A percentile compares a stretch with the other conserved stretches of the same genome.
Evolutionary conservation across 1,140 invertebrate genomes (phyloP).

Genomic region (Nomia melanderi): DNA sequence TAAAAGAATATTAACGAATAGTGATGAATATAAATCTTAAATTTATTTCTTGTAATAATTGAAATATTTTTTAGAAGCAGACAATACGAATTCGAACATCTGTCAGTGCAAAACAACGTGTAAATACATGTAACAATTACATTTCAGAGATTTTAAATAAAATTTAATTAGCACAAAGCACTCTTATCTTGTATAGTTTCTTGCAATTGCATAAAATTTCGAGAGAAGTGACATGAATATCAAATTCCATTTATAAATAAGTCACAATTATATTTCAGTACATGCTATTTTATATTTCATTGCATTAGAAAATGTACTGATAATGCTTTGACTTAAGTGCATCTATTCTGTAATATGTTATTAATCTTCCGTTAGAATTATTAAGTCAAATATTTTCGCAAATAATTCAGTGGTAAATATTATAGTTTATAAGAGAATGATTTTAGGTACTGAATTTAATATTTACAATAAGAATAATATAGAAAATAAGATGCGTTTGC

Average conservation of each 20-base stretch:
- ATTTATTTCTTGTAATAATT: slow-evolving; percentile 3
- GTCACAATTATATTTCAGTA: background rate
- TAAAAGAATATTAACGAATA: background rate
- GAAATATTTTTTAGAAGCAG: background rate
- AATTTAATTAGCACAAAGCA: slow-evolving; percentile 13
- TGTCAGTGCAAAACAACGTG: slow-evolving; percentile 27
- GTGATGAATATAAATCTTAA: background rate
- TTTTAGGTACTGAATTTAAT: slow-evolving; percentile 13
- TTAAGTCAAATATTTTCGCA: background rate
- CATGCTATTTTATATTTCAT: background rate
- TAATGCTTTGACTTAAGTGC: slow-evolving; percentile 2
- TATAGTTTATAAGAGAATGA: slow-evolving; percentile 14
- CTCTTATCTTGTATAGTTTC: slow-evolving; percentile 1
- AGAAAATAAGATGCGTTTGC: slow-evolving; percentile 15
- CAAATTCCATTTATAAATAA: background rate
- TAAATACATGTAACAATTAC: slow-evolving; percentile 38
- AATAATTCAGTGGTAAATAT: background rate
- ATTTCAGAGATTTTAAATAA: background rate
- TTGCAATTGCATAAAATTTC: background rate
- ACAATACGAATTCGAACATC: background rate
- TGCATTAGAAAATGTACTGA: slow-evolving; percentile 5
- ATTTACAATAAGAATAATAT: background rate
- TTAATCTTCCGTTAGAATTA: background rate
- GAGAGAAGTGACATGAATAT: background rate
- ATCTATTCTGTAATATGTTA: slow-evolving; percentile 1